phyloP scores from a whole-genome alignment of 2,888 invertebrate species.

The Campoplex nolae region DNA sequence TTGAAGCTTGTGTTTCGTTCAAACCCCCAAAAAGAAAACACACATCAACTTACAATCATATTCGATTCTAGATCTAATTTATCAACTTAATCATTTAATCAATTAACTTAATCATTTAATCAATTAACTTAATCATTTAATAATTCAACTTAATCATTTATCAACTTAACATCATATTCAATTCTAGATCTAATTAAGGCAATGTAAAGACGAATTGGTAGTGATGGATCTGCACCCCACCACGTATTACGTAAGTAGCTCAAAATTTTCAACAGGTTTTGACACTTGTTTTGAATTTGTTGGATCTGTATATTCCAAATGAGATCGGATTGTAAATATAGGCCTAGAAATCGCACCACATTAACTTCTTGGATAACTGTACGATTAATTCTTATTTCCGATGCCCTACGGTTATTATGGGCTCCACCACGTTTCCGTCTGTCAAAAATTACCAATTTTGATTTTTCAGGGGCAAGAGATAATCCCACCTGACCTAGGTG shows the following conservation, averaged over 20 bases:
- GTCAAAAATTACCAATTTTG: background rate
- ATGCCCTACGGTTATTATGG: too few relatives aligned
- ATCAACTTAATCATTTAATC: too few relatives aligned
- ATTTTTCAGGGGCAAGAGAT: constrained; percentile 11
- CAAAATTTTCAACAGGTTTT: constrained; percentile 18
- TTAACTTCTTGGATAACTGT: background rate
- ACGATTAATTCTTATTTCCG: background rate
- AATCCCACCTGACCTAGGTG: background rate
- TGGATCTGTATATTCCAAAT: background rate
- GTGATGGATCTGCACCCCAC: constrained; percentile 15
- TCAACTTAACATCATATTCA: constrained; percentile 1
- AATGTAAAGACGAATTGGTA: background rate
- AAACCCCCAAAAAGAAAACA: constrained; percentile 8
- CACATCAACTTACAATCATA: too few relatives aligned
- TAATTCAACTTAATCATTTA: too few relatives aligned
- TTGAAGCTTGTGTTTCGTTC: background rate
- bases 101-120: too few relatives aligned
- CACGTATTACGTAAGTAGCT: constrained; percentile 38
- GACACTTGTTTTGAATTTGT: constrained; percentile 1
- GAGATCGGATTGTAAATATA: background rate
- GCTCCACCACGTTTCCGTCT: background rate
- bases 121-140: too few relatives aligned
- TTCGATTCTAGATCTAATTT: too few relatives aligned
- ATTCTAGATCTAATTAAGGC: constrained; percentile 16
- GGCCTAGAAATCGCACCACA: background rate